Percentiles rank a stretch among this genome's conserved stretches.
phyloP scores from a whole-genome alignment of 2,113 vertebrate genomes.

The Phasianus colchicus region DNA sequence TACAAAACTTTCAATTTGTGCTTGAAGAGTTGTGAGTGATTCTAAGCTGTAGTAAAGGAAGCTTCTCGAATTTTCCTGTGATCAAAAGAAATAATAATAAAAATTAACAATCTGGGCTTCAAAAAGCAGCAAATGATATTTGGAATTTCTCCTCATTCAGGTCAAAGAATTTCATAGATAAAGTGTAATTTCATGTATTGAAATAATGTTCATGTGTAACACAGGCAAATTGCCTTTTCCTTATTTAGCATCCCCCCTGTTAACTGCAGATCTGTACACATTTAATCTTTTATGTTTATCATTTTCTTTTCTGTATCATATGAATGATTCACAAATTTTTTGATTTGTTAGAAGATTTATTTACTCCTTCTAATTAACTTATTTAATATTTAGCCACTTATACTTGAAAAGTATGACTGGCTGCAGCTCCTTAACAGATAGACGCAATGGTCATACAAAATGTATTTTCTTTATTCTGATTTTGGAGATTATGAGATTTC shows the following conservation, averaged over 20 bases:
- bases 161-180: not conserved
- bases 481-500: not conserved
- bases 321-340: not conserved
- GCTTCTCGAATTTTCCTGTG: not conserved
- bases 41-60: not conserved
- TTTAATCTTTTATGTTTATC: fast-evolving
- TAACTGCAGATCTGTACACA: not conserved
- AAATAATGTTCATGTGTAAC: not conserved
- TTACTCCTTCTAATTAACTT: not conserved
- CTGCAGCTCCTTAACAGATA: not conserved
- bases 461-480: not conserved
- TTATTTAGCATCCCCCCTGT: not conserved
- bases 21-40: fast-evolving
- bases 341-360: not conserved
- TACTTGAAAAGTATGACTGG: not conserved
- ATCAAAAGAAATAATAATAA: not conserved
- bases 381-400: not conserved
- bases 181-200: not conserved
- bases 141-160: not conserved
- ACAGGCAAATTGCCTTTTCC: not conserved
- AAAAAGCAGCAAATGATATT: not conserved
- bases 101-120: not conserved
- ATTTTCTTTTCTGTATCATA: not conserved
- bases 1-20: not conserved
- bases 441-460: not conserved